Evolutionary conservation across 1,140 invertebrate genomes (phyloP).

Genomic region (Mesaphorura yosii): DNA sequence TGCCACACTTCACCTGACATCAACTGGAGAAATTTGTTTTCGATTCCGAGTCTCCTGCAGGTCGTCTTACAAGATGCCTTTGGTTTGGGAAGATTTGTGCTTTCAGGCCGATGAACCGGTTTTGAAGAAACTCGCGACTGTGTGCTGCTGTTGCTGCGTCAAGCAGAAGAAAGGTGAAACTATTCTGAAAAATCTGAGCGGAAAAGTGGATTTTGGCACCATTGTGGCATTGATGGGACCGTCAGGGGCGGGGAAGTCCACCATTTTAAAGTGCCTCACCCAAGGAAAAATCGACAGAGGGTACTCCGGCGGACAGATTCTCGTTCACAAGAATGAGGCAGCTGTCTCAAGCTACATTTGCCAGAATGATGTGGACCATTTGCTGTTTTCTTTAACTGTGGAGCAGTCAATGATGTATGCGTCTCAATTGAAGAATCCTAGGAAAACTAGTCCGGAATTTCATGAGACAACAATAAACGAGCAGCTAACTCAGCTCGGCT

Average conservation of each 20-base stretch:
- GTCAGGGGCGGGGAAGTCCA: conserved; percentile 45
- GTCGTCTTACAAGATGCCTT: conserved; percentile 1
- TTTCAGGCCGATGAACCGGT: neutral
- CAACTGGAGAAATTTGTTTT: no score
- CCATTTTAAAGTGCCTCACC: conserved; percentile 33
- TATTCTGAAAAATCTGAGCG: conserved; percentile 32
- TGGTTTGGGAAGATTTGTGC: conserved; percentile 6
- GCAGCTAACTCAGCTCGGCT: neutral
- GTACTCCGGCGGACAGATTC: neutral
- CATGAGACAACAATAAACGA: neutral
- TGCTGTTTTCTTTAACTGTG: conserved; percentile 5
- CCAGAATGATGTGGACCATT: conserved; percentile 15
- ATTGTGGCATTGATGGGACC: conserved; percentile 46
- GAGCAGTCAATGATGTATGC: conserved; percentile 1
- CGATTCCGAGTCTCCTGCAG: no score
- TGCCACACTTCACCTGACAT: no score
- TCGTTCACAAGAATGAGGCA: neutral
- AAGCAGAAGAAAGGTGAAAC: neutral
- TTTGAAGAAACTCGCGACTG: neutral
- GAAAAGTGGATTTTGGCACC: conserved; percentile 35
- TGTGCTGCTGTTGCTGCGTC: neutral
- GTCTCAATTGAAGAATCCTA: conserved; percentile 9
- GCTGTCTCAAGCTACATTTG: neutral
- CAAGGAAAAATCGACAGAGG: neutral
- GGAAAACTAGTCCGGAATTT: neutral